These are phyloP conservation scores for Hippocampus comes DNA, from an alignment of 2,113 vertebrate species.

Conservation along the genomic window DNA sequence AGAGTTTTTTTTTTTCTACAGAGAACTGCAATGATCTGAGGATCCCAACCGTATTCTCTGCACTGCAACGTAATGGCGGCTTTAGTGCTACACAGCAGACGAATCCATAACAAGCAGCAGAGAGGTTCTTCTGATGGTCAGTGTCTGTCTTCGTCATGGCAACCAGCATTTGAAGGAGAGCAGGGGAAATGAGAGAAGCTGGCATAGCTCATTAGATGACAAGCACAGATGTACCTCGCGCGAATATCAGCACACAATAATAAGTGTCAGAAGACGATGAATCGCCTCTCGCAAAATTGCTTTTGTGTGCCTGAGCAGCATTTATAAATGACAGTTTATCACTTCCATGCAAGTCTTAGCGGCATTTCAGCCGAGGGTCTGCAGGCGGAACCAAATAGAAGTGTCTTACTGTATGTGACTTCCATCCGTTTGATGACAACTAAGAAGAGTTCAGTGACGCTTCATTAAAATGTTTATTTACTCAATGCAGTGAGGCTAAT, in stretches of 20 bases:
- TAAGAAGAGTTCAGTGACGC: not conserved
- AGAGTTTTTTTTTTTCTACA: constrained; percentile 54
- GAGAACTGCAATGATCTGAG: constrained; percentile 28
- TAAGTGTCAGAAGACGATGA: constrained; percentile 45
- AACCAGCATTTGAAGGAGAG: constrained; percentile 36
- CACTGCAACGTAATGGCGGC: constrained; percentile 35
- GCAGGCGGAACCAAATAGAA: not conserved
- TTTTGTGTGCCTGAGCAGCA: constrained; percentile 44
- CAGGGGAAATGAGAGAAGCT: constrained; percentile 45
- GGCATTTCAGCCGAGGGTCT: not conserved
- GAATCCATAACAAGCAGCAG: not conserved
- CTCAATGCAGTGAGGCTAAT: not conserved
- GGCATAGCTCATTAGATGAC: constrained; percentile 42
- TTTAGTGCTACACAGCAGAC: constrained; percentile 26
- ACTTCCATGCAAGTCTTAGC: constrained; percentile 18
- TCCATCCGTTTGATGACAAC: constrained; percentile 38
- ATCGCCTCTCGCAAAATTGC: constrained; percentile 53
- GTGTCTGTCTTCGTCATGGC: constrained; percentile 35
- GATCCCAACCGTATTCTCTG: not conserved
- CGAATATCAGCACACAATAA: constrained; percentile 43
- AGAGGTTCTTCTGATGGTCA: constrained; percentile 34
- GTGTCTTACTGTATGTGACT: constrained; percentile 21
- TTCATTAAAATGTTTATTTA: not conserved
- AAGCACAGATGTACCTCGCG: constrained; percentile 42
- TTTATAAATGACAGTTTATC: constrained; percentile 50